Percentiles rank a stretch among this genome's conserved stretches.
Conservation (phyloP, 1,140 invertebrate genomes). For the Pectinophora gossypiella region DNA sequence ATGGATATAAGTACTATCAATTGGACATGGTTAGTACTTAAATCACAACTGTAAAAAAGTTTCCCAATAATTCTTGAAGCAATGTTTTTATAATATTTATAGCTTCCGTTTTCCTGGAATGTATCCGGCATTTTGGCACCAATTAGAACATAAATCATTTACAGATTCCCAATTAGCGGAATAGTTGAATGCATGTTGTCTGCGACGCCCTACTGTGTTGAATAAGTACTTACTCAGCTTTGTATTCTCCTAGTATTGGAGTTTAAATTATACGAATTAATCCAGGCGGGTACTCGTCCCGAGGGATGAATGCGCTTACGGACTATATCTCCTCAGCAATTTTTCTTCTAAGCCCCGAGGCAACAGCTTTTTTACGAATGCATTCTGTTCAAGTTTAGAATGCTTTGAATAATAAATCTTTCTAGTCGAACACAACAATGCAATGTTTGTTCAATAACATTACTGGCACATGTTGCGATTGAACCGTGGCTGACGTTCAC, state of each 20-base stretch:
- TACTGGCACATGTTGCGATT: not conserved
- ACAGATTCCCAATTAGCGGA: too few species aligned
- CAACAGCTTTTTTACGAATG: constrained; percentile 11
- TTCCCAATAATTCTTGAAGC: too few species aligned
- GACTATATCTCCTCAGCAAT: constrained; percentile 27
- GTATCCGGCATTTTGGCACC: too few species aligned
- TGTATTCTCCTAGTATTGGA: constrained; percentile 63
- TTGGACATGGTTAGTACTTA: too few species aligned
- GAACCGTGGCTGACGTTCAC: not conserved
- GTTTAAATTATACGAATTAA: constrained; percentile 70
- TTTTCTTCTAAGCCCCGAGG: constrained; percentile 24
- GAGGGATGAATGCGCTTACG: constrained; percentile 35
- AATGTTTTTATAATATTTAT: too few species aligned
- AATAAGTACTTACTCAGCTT: constrained; percentile 51
- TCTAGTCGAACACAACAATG: too few species aligned
- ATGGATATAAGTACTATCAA: not conserved
- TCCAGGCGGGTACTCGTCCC: constrained; percentile 43
- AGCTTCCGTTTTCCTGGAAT: too few species aligned
- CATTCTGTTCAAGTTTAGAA: not conserved
- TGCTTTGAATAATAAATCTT: not conserved
- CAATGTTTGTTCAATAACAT: not conserved
- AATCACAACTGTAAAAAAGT: too few species aligned
- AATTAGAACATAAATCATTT: too few species aligned
- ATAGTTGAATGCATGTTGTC: too few species aligned
- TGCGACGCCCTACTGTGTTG: too few species aligned